A percentile compares a stretch with the other conserved stretches of the same genome.
Evolutionary conservation across 2,797 vertebrate genomes (phyloP).

Genomic region (Scolopax rusticola): DNA sequence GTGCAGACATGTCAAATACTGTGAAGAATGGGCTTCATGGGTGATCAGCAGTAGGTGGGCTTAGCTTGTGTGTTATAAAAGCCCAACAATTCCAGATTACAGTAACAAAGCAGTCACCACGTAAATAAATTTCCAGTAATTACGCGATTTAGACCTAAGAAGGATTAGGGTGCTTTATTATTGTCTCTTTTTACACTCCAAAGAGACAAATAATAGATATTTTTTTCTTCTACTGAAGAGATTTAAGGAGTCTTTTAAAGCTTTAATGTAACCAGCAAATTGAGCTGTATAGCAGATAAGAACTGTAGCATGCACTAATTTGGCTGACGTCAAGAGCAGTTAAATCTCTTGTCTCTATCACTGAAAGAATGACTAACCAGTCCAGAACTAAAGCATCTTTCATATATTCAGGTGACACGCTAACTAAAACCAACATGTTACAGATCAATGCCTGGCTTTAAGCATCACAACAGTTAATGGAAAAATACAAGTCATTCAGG

Average conservation of each 20-base stretch:
- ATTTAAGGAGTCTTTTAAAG: slow-evolving; percentile 32
- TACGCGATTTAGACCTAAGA: background rate
- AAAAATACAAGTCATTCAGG: background rate
- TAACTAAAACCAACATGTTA: background rate
- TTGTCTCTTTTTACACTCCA: background rate
- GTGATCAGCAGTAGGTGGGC: background rate
- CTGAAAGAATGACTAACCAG: background rate
- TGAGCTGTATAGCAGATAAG: background rate
- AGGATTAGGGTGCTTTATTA: slow-evolving; percentile 9
- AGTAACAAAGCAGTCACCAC: background rate
- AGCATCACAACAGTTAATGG: background rate
- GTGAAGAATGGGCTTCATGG: background rate
- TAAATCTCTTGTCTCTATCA: background rate
- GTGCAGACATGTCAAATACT: background rate
- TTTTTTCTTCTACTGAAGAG: background rate
- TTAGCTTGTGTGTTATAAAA: background rate
- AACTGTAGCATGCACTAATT: background rate
- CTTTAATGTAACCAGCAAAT: slow-evolving; percentile 22
- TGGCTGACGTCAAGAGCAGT: background rate
- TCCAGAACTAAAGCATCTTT: background rate
- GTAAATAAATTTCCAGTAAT: slow-evolving; percentile 36
- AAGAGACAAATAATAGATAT: background rate
- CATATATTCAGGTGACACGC: background rate
- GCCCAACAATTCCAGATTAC: background rate
- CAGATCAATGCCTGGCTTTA: background rate